Conservation (phyloP, 2,113 vertebrate genomes). For the Pogonocichla stellata region DNA sequence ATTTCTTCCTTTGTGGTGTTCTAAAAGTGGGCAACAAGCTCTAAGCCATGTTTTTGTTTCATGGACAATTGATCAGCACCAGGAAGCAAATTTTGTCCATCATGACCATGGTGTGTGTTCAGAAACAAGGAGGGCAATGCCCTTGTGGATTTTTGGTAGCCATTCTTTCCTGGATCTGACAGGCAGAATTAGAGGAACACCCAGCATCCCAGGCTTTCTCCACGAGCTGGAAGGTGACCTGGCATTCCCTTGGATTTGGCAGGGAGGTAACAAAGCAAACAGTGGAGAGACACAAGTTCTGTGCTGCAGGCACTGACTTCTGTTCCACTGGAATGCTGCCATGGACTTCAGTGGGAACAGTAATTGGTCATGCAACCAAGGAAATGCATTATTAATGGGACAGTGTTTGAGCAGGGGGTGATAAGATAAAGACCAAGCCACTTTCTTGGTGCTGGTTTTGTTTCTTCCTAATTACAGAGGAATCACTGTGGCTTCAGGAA, state of each 20-base stretch:
- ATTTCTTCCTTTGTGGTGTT: neutral
- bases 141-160: neutral
- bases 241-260: neutral
- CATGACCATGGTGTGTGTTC: neutral
- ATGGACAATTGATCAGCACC: neutral
- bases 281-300: neutral
- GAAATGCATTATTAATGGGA: slow-evolving; percentile 24
- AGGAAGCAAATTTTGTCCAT: neutral
- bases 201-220: neutral
- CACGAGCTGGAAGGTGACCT: neutral
- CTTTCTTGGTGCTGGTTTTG: neutral
- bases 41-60: neutral
- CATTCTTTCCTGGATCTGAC: neutral
- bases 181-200: neutral
- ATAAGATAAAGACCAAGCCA: neutral
- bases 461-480: neutral
- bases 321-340: slow-evolving; percentile 28
- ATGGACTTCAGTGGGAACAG: neutral
- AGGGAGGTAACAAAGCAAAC: neutral
- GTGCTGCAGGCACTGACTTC: neutral
- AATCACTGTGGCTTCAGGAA: neutral
- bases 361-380: slow-evolving; percentile 18
- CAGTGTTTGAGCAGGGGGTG: neutral
- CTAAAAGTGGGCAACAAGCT: neutral
- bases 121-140: neutral